Conservation (phyloP, 2,888 invertebrate genomes). For the Hydriomena furcata region DNA sequence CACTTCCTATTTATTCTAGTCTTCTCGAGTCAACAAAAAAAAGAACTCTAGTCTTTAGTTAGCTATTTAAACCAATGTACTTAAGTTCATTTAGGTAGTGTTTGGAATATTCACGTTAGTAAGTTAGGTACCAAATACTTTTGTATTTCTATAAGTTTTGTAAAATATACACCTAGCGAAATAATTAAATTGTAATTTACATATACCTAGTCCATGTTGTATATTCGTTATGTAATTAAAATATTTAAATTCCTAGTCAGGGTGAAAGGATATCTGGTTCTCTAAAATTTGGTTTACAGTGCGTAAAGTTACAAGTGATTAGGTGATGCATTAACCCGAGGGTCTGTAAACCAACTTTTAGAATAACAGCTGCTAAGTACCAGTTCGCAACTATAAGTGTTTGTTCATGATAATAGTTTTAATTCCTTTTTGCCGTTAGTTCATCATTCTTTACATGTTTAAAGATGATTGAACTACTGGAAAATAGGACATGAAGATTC, state of each 20-base stretch:
- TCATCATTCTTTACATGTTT: background rate
- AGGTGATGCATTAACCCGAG: no score
- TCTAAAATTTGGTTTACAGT: no score
- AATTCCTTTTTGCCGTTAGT: background rate
- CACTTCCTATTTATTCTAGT: conserved; percentile 50
- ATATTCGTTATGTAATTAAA: conserved; percentile 44
- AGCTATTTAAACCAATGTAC: background rate
- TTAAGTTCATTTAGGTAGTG: conserved; percentile 3
- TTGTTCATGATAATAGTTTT: no score
- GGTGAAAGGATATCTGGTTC: no score
- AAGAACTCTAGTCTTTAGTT: conserved; percentile 50
- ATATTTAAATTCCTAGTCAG: conserved; percentile 50
- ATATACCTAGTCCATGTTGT: conserved; percentile 44
- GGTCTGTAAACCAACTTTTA: no score
- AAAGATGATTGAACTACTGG: no score
- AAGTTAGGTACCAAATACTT: conserved; percentile 30
- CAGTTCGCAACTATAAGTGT: no score
- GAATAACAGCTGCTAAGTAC: conserved; percentile 26
- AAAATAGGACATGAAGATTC: no score
- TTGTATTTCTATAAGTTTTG: conserved; percentile 49
- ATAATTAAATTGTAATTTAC: conserved; percentile 36
- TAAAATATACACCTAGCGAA: conserved; percentile 40
- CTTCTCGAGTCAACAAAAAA: conserved; percentile 47
- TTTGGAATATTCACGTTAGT: conserved; percentile 22
- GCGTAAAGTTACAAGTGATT: no score